phyloP scores from a whole-genome alignment of 2,888 invertebrate genomes.

The Zhengitettix transpicula region DNA sequence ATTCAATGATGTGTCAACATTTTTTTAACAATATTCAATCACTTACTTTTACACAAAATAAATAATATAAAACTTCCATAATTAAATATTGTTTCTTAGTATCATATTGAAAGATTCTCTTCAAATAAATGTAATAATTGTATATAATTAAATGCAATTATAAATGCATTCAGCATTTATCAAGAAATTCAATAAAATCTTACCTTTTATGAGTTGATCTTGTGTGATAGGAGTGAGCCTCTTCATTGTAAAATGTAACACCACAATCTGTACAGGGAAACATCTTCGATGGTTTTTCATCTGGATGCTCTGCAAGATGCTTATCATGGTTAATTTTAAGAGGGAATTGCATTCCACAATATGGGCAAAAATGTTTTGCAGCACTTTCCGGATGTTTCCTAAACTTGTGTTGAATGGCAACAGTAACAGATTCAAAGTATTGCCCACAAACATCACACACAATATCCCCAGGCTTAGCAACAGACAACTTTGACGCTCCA shows the following conservation, averaged over 20 bases:
- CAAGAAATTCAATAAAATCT: not conserved
- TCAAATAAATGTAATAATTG: no score
- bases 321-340: slow-evolving; percentile 40
- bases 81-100: no score
- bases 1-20: no score
- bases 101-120: no score
- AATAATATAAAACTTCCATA: no score
- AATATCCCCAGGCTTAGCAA: slow-evolving; percentile 19
- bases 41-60: no score
- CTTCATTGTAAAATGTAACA: slow-evolving; percentile 35
- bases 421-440: slow-evolving; percentile 17
- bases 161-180: no score
- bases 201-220: slow-evolving; percentile 31
- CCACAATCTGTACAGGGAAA: slow-evolving; percentile 36
- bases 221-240: slow-evolving; percentile 41
- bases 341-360: slow-evolving; percentile 52
- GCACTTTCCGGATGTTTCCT: slow-evolving; percentile 44
- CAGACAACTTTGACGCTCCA: slow-evolving; percentile 15
- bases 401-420: slow-evolving; percentile 49
- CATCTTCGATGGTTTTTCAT: slow-evolving; percentile 17
- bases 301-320: slow-evolving; percentile 34
- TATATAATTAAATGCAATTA: no score
- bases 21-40: no score
- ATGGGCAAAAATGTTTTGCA: slow-evolving; percentile 44
- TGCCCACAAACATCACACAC: slow-evolving; percentile 43